Percentiles rank a stretch among this genome's conserved stretches.
Evolutionary conservation across 2,888 invertebrate species (phyloP).

Genomic region (Bugula neritina): DNA sequence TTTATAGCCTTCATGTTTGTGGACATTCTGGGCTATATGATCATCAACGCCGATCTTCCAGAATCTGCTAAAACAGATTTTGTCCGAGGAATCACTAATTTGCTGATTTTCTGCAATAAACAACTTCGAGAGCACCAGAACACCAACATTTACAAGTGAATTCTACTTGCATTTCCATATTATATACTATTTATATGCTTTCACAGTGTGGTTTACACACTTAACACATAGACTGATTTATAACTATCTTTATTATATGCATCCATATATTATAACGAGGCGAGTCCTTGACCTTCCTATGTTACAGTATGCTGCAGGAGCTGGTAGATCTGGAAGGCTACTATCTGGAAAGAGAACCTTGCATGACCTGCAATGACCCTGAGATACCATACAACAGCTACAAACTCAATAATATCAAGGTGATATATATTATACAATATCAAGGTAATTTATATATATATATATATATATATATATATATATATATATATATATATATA

Average conservation of each 20-base stretch:
- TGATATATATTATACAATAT: constrained; percentile 65
- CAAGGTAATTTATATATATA: too few relatives aligned
- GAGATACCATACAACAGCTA: constrained; percentile 65
- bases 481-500: too few relatives aligned
- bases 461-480: too few relatives aligned
- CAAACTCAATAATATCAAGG: constrained; percentile 30
- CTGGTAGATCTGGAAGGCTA: constrained; percentile 92
- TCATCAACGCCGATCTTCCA: constrained; percentile 5
- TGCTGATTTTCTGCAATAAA: background rate
- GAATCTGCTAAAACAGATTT: background rate
- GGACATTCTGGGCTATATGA: constrained; percentile 4
- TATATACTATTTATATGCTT: background rate
- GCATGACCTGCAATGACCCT: constrained; percentile 94
- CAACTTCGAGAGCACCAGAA: constrained; percentile 81
- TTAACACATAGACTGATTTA: too few relatives aligned
- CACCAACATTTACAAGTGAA: constrained; percentile 75
- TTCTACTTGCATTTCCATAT: background rate
- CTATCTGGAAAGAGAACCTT: constrained; percentile 93
- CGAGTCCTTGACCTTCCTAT: too few relatives aligned
- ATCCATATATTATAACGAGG: too few relatives aligned
- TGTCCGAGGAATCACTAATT: background rate
- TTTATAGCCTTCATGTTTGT: constrained; percentile 24
- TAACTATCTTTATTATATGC: too few relatives aligned
- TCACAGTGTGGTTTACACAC: background rate
- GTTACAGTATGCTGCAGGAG: constrained; percentile 68